Percentiles rank a stretch among this genome's conserved stretches.
Conservation (phyloP, 2,888 invertebrate genomes). For the Clitarchus hookeri region DNA sequence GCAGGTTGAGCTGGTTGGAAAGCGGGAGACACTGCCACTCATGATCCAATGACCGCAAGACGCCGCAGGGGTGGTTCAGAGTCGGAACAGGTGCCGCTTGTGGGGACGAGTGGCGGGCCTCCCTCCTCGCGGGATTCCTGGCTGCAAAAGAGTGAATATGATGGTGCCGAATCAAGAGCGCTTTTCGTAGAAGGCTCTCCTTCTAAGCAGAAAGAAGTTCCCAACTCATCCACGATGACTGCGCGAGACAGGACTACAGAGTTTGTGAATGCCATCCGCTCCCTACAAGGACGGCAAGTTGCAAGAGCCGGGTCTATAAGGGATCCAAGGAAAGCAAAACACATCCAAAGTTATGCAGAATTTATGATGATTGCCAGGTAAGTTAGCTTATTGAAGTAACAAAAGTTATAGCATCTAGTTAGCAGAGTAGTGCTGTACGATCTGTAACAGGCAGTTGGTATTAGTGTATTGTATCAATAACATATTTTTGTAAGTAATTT, state of each 20-base stretch:
- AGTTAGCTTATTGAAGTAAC: constrained; percentile 30
- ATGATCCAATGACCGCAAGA: constrained; percentile 76
- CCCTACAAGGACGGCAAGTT: constrained; percentile 81
- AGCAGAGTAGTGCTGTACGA: too few relatives aligned
- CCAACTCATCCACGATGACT: constrained; percentile 65
- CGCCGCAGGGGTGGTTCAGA: constrained; percentile 68
- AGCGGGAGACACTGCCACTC: background rate
- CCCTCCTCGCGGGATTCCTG: constrained; percentile 32
- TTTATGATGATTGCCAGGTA: constrained; percentile 88
- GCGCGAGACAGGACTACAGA: constrained; percentile 90
- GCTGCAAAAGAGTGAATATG: constrained; percentile 21
- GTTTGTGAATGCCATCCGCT: constrained; percentile 88
- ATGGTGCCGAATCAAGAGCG: constrained; percentile 24
- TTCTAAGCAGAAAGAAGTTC: background rate
- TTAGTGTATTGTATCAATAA: too few relatives aligned
- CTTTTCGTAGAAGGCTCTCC: constrained; percentile 14
- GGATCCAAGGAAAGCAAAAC: constrained; percentile 76
- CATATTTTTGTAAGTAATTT: too few relatives aligned
- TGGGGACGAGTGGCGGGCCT: constrained; percentile 52
- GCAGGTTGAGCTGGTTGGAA: background rate
- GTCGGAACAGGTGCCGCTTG: constrained; percentile 57
- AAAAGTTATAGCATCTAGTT: too few relatives aligned
- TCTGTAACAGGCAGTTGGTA: too few relatives aligned
- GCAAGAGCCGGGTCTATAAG: constrained; percentile 72
- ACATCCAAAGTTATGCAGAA: constrained; percentile 85